Percentiles rank a stretch among this genome's conserved stretches.
Conservation (phyloP, 2,113 vertebrate genomes). For the Protomyctophum bolini region DNA sequence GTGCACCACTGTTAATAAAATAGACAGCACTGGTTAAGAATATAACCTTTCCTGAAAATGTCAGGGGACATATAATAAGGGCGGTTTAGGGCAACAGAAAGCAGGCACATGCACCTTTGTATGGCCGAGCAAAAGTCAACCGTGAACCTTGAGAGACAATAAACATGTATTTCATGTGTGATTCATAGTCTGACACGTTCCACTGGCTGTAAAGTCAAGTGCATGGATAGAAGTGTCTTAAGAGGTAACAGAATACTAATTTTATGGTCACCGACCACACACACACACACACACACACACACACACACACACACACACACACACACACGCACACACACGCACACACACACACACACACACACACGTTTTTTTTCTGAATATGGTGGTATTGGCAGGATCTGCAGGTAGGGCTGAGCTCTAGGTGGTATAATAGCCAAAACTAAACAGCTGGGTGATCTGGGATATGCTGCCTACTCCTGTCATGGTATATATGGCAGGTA, state of each 20-base stretch:
- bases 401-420: too few relatives aligned
- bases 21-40: not conserved
- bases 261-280: not conserved
- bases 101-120: not conserved
- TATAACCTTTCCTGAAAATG: constrained; percentile 44
- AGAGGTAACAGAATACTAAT: not conserved
- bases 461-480: too few relatives aligned
- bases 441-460: too few relatives aligned
- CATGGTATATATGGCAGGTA: too few relatives aligned
- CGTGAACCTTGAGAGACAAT: not conserved
- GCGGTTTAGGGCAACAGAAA: not conserved
- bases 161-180: constrained; percentile 8
- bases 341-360: not conserved
- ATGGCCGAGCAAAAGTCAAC: constrained; percentile 18
- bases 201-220: not conserved
- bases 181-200: not conserved
- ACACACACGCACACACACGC: too few relatives aligned
- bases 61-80: constrained; percentile 24
- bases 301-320: too few relatives aligned
- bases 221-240: not conserved
- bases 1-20: not conserved
- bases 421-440: too few relatives aligned
- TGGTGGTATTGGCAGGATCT: too few relatives aligned
- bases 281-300: too few relatives aligned
- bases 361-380: too few relatives aligned